Conservation (phyloP, 2,888 invertebrate species). For the Leucoma salicis region DNA sequence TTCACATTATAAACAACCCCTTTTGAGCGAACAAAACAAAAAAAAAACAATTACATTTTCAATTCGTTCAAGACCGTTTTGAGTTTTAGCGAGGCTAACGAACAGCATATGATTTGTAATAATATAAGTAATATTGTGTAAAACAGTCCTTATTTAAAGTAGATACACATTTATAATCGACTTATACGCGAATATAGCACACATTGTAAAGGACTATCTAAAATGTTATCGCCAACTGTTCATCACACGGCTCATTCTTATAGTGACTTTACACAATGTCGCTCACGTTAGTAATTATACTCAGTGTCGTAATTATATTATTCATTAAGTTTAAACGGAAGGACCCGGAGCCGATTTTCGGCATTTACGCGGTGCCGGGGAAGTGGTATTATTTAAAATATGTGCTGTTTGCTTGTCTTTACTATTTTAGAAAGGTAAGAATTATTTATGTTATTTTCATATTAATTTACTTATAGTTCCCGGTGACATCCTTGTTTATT, state of each 20-base stretch:
- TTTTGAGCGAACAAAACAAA: too few relatives aligned
- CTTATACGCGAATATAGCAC: constrained; percentile 4
- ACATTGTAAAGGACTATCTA: neutral
- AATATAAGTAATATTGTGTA: too few relatives aligned
- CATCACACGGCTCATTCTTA: constrained; percentile 13
- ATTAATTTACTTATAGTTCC: too few relatives aligned
- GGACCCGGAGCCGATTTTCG: constrained; percentile 78
- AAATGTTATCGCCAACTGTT: constrained; percentile 22
- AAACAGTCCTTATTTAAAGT: neutral
- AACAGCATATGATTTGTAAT: too few relatives aligned
- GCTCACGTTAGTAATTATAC: constrained; percentile 18
- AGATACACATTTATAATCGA: neutral
- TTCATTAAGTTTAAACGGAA: constrained; percentile 48
- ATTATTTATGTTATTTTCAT: neutral
- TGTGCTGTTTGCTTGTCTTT: constrained; percentile 72
- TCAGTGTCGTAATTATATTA: constrained; percentile 39
- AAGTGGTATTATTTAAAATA: constrained; percentile 86
- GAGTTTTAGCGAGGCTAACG: too few relatives aligned
- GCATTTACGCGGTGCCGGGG: constrained; percentile 83
- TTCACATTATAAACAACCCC: too few relatives aligned
- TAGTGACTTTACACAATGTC: constrained; percentile 30
- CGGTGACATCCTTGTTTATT: too few relatives aligned
- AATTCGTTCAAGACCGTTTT: too few relatives aligned
- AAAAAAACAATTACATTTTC: too few relatives aligned
- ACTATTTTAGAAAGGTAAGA: constrained; percentile 80